Evolutionary conservation across 1,140 invertebrate genomes (phyloP), one percentile per base, ranked within the genome.

Genomic region (Varroa destructor): DNA sequence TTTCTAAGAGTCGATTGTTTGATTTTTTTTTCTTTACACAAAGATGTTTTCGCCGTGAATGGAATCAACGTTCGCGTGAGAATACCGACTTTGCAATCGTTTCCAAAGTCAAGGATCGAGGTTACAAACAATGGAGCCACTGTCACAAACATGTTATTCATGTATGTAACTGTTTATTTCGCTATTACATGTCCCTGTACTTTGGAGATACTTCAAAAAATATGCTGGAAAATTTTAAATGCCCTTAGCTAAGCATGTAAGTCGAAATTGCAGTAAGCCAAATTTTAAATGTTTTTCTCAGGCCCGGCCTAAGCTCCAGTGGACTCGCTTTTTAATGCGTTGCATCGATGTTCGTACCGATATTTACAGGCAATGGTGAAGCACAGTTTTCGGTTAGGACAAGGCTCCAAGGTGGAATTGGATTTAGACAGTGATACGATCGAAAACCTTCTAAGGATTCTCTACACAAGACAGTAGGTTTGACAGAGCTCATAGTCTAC

Each of bases 381-480:
- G 40, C 14, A 67, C 36, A 12, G 10, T 37, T 12, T 37, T 40
- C 40, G 61, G 5, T 37, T 67, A 0, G 61, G 61, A 4, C 61
- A 40, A 14, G 61, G 61, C 46, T 67, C 61, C 12, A 40, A 67
- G 12, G 46, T 67, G 14, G 61, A 67, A 14, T 8, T 67, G 37
- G 36, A 67, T 46, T 37, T 67, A 14, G 61, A 67, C 36, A 67
- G 46, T 37, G 61, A 67, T 12, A 67, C 46, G 14, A 37, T 67
- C 12, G 61, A 67, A 67, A 67, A 67, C 61, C 36, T 67, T 40
- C 61, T 67, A 8, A 67, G 61, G 61, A 67, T 67, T 67, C 61
- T 67, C 46, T 67, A 67, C 61, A 67, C 61, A 4, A 40, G 61
- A 4, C 61, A 67, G 61, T 67, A 46, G 40, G 61, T 67, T 3